phyloP scores from a whole-genome alignment of 1,140 invertebrate genomes.

The Drosophila ambigua region DNA sequence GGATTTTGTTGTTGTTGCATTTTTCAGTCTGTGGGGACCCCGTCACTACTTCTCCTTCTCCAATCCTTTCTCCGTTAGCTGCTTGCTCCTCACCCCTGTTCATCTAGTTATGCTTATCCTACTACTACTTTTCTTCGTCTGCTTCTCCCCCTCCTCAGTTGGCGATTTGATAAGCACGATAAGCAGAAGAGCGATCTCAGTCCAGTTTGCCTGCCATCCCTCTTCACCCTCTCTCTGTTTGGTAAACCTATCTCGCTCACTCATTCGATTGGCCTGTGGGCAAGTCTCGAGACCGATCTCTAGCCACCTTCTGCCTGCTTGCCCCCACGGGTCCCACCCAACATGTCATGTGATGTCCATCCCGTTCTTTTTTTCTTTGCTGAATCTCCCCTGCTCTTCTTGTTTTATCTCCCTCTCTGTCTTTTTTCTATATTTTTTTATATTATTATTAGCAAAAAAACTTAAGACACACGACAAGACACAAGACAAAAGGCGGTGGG shows the following conservation, averaged over 20 bases:
- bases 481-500: background rate
- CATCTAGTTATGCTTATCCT: background rate
- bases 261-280: constrained; percentile 45
- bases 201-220: background rate
- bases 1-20: constrained; percentile 19
- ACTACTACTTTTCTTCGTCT: background rate
- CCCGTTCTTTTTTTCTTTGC: constrained; percentile 34
- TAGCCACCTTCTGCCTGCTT: constrained; percentile 12
- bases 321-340: constrained; percentile 30
- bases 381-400: constrained; percentile 27
- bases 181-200: too few relatives aligned
- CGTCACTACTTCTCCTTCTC: too few relatives aligned
- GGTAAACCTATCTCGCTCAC: background rate
- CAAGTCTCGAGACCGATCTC: constrained; percentile 61
- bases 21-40: constrained; percentile 5
- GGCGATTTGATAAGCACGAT: constrained; percentile 77
- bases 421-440: constrained; percentile 17
- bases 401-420: constrained; percentile 8
- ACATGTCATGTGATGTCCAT: constrained; percentile 76
- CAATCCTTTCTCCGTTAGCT: too few relatives aligned
- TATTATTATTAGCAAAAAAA: constrained; percentile 57
- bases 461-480: constrained; percentile 52
- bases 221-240: constrained; percentile 9
- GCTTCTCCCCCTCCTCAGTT: constrained; percentile 45
- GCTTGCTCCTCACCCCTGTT: background rate